These are phyloP conservation scores for Melanotus villosus DNA, from an alignment of 2,888 invertebrate genomes.

Conservation along the genomic window DNA sequence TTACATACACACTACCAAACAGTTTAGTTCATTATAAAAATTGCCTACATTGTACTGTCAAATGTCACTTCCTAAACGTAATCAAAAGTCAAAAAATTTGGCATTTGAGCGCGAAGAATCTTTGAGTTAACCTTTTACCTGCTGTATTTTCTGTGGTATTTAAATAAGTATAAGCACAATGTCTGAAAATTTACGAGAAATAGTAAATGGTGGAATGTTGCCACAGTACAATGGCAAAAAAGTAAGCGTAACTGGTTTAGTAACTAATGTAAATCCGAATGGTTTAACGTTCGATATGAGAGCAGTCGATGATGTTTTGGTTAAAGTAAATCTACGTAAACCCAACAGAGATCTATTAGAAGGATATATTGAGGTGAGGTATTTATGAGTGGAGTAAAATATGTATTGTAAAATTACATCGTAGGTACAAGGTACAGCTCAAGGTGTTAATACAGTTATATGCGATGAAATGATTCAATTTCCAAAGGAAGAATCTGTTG, in stretches of 20 bases:
- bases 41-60: too few species aligned
- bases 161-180: too few species aligned
- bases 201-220: slow-evolving; percentile 63
- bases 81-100: too few species aligned
- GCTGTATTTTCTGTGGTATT: too few species aligned
- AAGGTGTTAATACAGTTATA: slow-evolving; percentile 50
- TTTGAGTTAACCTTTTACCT: too few species aligned
- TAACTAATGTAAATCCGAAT: slow-evolving; percentile 58
- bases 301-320: slow-evolving; percentile 60
- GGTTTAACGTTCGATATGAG: slow-evolving; percentile 61
- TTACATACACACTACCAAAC: too few species aligned
- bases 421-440: slow-evolving; percentile 56
- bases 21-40: too few species aligned
- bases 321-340: slow-evolving; percentile 60
- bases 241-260: slow-evolving; percentile 61
- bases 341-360: slow-evolving; percentile 59
- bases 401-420: background rate
- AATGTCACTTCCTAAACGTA: too few species aligned
- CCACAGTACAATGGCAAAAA: slow-evolving; percentile 60
- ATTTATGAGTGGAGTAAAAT: background rate
- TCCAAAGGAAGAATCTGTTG: slow-evolving; percentile 43
- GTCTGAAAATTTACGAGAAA: slow-evolving; percentile 56
- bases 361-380: slow-evolving; percentile 63
- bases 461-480: slow-evolving; percentile 54
- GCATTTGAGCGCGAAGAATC: too few species aligned